Evolutionary conservation across 2,888 invertebrate species (phyloP), one percentile per base, ranked within the genome.

Genomic region (Yponomeuta evonymella): DNA sequence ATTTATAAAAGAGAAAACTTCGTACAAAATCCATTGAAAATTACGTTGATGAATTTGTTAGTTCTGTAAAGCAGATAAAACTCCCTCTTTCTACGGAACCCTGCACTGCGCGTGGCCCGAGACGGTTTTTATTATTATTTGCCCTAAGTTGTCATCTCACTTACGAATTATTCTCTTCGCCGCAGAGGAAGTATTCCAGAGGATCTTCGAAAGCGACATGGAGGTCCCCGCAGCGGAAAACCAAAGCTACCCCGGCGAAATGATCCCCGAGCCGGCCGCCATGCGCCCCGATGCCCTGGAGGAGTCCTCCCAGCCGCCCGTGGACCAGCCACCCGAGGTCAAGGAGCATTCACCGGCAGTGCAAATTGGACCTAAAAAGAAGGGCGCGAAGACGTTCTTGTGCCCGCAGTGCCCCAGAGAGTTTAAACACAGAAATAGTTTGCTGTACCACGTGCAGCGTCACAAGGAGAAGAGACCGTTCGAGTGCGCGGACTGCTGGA

Each of bases 391-490:
- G 78, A 85, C 83, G 75, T 86, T 86, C 74, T 82, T 94, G 72
- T 96, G 96, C 78, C 89, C 92, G 4, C 93, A 95, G 76, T 98
- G 98, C 77, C 93, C 93, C 12, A 89, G 96, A 29, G 94, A 95
- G 71, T 97, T 97, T 82, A 94, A 94, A 72, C 97, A 97, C 75
- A 93, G 96, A 73, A 97, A 97, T 84, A 97, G 97, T 10, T 87
- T 97, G 70, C 94, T 97, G 73, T 97, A 97, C 85, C 97, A 98
- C 79, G 93, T 95, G 88, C 87, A 96, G 75, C 96, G 96, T 66
- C 97, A 97, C 78, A 95, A 95, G 9, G 96, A 96, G 3, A 94
- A 95, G 80, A 93, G 96, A 65, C 95, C 95, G 15, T 96, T 96
- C 80, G 94, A 94, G 70, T 97, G 97, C 79, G 94, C 95, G 72